Evolutionary conservation across 2,113 vertebrate species (phyloP), one percentile per base, ranked within the genome.

Genomic region (Heterotilapia buettikoferi): DNA sequence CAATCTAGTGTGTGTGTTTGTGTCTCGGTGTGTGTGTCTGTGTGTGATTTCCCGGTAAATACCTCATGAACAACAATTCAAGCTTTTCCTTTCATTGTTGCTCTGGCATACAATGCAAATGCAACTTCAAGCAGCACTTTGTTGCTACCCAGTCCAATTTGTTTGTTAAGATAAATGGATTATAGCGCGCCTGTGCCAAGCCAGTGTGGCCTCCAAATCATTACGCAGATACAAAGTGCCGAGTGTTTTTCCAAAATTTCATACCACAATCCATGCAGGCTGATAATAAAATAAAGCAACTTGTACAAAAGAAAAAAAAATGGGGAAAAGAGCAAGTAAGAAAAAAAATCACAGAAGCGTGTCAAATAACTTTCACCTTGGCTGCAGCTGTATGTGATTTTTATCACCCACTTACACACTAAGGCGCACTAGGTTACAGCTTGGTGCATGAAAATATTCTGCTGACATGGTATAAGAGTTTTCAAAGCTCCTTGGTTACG

Each of bases 31-130:
- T 43, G 33, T 80, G 63, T 56, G 19, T 47, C 47, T 68, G 53
- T 68, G 63, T 78, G 36, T 47, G 53, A 82, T 84, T 52, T 89
- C 85, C 91, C 81, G 81, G 85, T 89, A 92, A 94, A 95, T 88
- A 89, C 90, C 68, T 92, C 40, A 88, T 68, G 86, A 88, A 88
- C 89, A 94, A 94, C 93, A 93, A 92, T 87, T 87, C 88, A 90
- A 78, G 83, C 88, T 92, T 94, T 92, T 94, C 92, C 94, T 84
- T 86, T 87, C 61, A 91, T 93, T 92, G 90, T 94, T 93, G 86
- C 19, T 9, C 73, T 57, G 84, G 66, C 50, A 87, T 59, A 92
- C 50, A 78, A 80, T 85, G 38, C 85, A 90, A 93, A 90, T 47
- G 61, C n/a, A 80, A 90, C 84, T 83, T 89, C 66, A 91, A 79